A percentile compares a stretch with the other conserved stretches of the same genome.
phyloP scores from a whole-genome alignment of 2,888 invertebrate species.

The Sminthurinus aureus region DNA sequence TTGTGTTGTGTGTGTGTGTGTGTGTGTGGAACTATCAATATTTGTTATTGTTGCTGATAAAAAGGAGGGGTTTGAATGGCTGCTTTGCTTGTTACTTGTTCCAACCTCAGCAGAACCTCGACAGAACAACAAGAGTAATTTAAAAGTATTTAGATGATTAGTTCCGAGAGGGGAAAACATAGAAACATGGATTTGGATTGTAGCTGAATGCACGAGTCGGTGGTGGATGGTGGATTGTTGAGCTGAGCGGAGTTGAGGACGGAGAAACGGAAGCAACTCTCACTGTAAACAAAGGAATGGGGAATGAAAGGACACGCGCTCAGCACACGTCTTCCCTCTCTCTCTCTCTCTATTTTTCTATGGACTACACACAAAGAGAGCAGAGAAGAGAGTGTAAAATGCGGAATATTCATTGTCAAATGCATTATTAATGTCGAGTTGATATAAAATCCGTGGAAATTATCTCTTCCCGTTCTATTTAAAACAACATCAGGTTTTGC shows the following conservation, averaged over 20 bases:
- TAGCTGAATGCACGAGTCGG: background rate
- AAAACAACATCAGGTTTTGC: too few species aligned
- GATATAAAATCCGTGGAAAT: too few species aligned
- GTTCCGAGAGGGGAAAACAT: background rate
- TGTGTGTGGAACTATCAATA: too few species aligned
- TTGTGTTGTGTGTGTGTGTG: too few species aligned
- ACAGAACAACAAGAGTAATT: too few species aligned
- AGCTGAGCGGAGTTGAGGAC: background rate
- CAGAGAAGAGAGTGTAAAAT: background rate
- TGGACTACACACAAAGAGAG: background rate
- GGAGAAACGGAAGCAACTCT: background rate
- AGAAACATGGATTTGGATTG: background rate
- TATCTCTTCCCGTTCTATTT: too few species aligned
- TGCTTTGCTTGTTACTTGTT: too few species aligned
- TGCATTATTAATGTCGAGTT: too few species aligned
- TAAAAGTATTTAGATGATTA: background rate
- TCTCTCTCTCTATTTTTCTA: background rate
- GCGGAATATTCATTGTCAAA: background rate
- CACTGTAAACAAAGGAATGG: conserved; percentile 20
- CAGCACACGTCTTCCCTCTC: conserved; percentile 3
- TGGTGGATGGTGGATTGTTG: background rate
- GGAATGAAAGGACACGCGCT: conserved; percentile 24
- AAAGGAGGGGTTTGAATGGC: too few species aligned
- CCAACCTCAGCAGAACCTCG: too few species aligned
- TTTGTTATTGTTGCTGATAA: background rate